phyloP scores from a whole-genome alignment of 2,888 invertebrate genomes.

The Nomada flava region DNA sequence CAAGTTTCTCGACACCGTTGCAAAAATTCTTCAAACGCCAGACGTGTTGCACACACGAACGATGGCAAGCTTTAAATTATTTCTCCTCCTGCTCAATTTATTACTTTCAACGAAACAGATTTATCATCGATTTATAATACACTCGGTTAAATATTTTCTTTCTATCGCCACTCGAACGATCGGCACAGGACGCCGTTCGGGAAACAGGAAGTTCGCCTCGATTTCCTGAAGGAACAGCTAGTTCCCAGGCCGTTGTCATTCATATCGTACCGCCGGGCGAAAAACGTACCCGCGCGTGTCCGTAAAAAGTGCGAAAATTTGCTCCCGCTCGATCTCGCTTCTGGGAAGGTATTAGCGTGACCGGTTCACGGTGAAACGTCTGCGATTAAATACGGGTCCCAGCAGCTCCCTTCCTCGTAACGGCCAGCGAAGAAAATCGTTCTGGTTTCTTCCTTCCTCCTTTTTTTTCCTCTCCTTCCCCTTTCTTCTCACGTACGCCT shows the following conservation, averaged over 20 bases:
- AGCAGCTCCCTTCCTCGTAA: slow-evolving; percentile 38
- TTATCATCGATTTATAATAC: too few relatives aligned
- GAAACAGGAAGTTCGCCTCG: background rate
- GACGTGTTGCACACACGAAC: too few relatives aligned
- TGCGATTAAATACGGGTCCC: slow-evolving; percentile 49
- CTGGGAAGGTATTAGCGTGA: slow-evolving; percentile 44
- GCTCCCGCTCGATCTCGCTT: slow-evolving; percentile 10
- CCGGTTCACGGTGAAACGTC: slow-evolving; percentile 55
- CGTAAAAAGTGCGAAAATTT: slow-evolving; percentile 35
- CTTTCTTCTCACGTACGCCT: background rate
- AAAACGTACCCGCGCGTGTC: slow-evolving; percentile 45
- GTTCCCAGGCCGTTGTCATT: slow-evolving; percentile 22
- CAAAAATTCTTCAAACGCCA: too few relatives aligned
- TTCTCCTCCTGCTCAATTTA: too few relatives aligned
- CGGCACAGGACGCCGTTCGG: background rate
- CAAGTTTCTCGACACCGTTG: too few relatives aligned
- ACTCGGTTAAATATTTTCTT: too few relatives aligned
- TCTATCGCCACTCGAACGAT: background rate
- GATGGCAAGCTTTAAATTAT: too few relatives aligned
- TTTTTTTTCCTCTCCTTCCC: background rate
- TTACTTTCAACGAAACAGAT: too few relatives aligned
- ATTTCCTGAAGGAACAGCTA: background rate
- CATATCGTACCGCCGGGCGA: slow-evolving; percentile 73
- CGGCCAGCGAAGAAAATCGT: slow-evolving; percentile 39
- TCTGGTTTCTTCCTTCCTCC: slow-evolving; percentile 30